Conservation (phyloP, 2,113 vertebrate genomes). For the Oenanthe melanoleuca region DNA sequence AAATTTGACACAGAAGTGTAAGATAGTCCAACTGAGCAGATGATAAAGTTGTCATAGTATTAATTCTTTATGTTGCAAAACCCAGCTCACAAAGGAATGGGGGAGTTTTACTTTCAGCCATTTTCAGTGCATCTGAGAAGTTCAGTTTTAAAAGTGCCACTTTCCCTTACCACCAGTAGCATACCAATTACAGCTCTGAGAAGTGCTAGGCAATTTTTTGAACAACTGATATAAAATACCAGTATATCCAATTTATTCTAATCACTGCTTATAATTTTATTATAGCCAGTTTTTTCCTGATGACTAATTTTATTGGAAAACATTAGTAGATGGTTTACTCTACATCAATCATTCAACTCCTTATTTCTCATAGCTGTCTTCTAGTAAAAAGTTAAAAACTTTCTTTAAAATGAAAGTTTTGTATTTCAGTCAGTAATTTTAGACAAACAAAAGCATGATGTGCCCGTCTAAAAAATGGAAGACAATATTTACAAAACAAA, state of each 20-base stretch:
- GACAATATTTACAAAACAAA: background rate
- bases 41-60: background rate
- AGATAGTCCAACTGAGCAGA: background rate
- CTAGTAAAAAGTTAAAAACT: background rate
- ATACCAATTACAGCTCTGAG: background rate
- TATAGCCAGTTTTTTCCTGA: background rate
- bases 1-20: background rate
- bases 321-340: background rate
- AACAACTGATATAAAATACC: background rate
- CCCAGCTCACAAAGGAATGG: background rate
- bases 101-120: background rate
- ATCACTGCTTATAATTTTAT: background rate
- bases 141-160: background rate
- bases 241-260: background rate
- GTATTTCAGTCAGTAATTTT: background rate
- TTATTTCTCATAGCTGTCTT: background rate
- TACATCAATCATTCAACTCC: background rate
- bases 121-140: background rate
- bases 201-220: background rate
- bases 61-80: background rate
- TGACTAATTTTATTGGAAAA: background rate
- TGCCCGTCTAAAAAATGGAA: accelerated
- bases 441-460: background rate
- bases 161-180: background rate
- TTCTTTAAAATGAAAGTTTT: background rate